Evolutionary conservation across 2,797 vertebrate genomes (phyloP).

Genomic region (Cossypha heuglini): DNA sequence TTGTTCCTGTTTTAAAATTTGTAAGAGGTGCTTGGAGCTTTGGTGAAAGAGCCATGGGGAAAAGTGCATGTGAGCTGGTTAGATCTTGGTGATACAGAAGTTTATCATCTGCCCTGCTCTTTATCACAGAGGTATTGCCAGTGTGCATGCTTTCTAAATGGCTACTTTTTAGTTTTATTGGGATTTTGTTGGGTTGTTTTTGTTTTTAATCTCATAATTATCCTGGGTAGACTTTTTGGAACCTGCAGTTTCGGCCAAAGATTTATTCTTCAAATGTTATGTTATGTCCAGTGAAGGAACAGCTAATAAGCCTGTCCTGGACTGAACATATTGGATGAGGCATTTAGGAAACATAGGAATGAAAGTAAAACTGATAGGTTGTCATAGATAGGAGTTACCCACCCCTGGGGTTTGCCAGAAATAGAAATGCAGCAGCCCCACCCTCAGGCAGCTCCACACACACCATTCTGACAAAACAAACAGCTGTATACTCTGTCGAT

Average conservation of each 20-base stretch:
- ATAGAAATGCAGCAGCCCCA: neutral
- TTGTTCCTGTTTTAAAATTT: neutral
- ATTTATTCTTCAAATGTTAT: neutral
- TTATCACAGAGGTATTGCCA: neutral
- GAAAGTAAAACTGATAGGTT: neutral
- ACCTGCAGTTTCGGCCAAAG: neutral
- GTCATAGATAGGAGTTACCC: neutral
- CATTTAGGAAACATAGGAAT: neutral
- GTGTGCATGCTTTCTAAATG: neutral
- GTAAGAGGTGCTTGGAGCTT: neutral
- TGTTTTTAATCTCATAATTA: neutral
- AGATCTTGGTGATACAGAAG: neutral
- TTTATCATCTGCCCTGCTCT: neutral
- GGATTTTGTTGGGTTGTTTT: neutral
- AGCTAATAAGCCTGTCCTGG: neutral
- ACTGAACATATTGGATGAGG: neutral
- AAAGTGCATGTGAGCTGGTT: neutral
- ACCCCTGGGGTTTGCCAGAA: neutral
- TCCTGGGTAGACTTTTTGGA: neutral
- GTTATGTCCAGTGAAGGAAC: neutral
- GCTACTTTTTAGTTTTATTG: neutral
- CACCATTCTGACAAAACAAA: neutral
- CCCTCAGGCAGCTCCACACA: neutral
- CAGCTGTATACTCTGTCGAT: neutral
- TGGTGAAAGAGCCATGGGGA: neutral